Percentiles rank a stretch among this genome's conserved stretches.
phyloP scores from a whole-genome alignment of 2,888 invertebrate species.

The Colletes collaris region DNA sequence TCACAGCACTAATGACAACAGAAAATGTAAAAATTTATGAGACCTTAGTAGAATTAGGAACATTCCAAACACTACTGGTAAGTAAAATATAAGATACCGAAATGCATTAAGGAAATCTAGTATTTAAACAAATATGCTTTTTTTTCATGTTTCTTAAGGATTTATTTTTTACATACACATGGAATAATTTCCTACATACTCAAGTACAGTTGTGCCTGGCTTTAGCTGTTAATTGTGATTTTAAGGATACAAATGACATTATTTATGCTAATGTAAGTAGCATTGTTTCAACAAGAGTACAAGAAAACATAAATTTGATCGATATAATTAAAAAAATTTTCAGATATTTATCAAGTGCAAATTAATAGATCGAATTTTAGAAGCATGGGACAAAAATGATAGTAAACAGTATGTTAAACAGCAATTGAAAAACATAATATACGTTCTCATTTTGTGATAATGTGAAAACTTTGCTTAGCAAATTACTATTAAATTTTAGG shows the following conservation, averaged over 20 bases:
- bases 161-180: constrained; percentile 93
- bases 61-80: constrained; percentile 85
- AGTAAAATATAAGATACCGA: constrained; percentile 60
- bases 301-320: constrained; percentile 36
- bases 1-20: constrained; percentile 90
- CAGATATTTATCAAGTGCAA: constrained; percentile 92
- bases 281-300: constrained; percentile 3
- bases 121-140: neutral
- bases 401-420: constrained; percentile 88
- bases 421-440: constrained; percentile 7
- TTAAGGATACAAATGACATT: constrained; percentile 75
- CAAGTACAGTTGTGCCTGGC: constrained; percentile 92
- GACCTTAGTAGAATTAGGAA: constrained; percentile 86
- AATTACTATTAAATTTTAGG: constrained; percentile 77
- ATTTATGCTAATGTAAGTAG: constrained; percentile 78
- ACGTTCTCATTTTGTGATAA: neutral
- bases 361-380: constrained; percentile 91
- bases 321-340: constrained; percentile 56
- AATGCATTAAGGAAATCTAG: constrained; percentile 8
- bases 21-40: constrained; percentile 89
- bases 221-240: constrained; percentile 86
- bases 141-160: constrained; percentile 84
- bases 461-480: neutral
- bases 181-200: constrained; percentile 98
- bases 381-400: constrained; percentile 92